Conservation (phyloP, 1,140 invertebrate species). For the Agraylea sexmaculata region DNA sequence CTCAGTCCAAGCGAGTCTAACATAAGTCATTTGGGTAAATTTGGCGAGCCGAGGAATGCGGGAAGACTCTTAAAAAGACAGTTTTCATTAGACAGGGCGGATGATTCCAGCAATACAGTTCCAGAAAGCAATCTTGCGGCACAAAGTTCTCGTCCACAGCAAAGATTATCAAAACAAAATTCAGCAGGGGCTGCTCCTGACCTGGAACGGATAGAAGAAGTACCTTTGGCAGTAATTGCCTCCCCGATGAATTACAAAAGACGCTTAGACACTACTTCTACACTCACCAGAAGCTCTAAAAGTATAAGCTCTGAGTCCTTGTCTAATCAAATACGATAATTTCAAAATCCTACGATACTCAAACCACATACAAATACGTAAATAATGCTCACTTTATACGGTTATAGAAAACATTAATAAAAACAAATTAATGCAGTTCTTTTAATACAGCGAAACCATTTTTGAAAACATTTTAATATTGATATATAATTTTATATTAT, state of each 20-base stretch:
- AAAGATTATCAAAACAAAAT: constrained; percentile 53
- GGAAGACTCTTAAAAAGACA: constrained; percentile 51
- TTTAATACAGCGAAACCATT: too few relatives aligned
- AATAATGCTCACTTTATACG: too few relatives aligned
- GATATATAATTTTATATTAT: too few relatives aligned
- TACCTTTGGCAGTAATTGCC: constrained; percentile 29
- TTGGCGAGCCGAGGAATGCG: constrained; percentile 26
- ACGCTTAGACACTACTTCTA: constrained; percentile 15
- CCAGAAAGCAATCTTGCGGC: constrained; percentile 24
- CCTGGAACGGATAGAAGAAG: constrained; percentile 58
- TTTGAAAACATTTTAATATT: too few relatives aligned
- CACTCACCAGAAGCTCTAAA: constrained; percentile 20
- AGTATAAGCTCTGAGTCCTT: constrained; percentile 25
- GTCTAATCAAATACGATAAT: too few relatives aligned
- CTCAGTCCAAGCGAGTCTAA: constrained; percentile 53
- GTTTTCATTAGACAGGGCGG: constrained; percentile 56
- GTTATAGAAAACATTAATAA: too few relatives aligned
- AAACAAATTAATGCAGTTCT: too few relatives aligned
- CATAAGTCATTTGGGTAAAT: constrained; percentile 28
- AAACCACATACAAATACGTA: too few relatives aligned
- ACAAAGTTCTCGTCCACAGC: constrained; percentile 23
- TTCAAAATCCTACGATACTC: too few relatives aligned
- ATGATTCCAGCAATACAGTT: constrained; percentile 34
- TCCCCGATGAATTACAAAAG: constrained; percentile 19
- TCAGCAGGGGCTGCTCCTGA: constrained; percentile 57